Base-by-base conservation (phyloP, 2,797 vertebrate genomes). In the Tadarida brasiliensis region DNA sequence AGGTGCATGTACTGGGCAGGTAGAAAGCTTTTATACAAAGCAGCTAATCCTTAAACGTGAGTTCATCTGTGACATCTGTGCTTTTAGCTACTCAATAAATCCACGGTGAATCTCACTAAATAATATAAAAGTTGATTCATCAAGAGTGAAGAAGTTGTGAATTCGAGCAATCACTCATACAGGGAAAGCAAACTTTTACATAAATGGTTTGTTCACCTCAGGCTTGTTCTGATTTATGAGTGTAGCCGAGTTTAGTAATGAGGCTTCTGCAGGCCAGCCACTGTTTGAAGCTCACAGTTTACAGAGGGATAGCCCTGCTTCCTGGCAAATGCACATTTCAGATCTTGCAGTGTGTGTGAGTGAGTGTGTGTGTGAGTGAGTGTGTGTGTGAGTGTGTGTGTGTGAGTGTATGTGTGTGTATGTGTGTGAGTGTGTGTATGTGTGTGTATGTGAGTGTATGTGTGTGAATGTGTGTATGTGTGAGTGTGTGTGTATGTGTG, bases 141-240 rank as follows among this genome's bases (percentile, higher is more conserved):
- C 4, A 73, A 57, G 49, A 56, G 28, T 78, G 24, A 76, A 85
- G 11, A 88, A 86, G 49, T 30, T 76, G 33, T 80, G 11, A 93
- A 88, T 76, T 9, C 57, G 5, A 51, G 68, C 22, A 71, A 89
- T 65, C 59, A 67, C 11, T 77, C 70, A 20, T 19, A 10, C 47
- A 59, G 67, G 28, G 93, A 91, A 91, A 89, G 7, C 20, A 92
- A 86, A 44, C 39, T 44, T 84, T 90, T 35, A 83, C 61, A 93
- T 47, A 85, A 89, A 89, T 93, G 68, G 86, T 86, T 84, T 77
- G 28, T 59, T 59, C 33, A 85, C 20, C 14, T 89, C 39, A 77
- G 35, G 65, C 39, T 44, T 44, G 39, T 44, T 44, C 39, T 44
- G 39, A 7, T 44, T 7, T 7, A 7, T 3, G 39, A 44, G 39